Percentiles rank a stretch among this genome's conserved stretches.
phyloP scores from a whole-genome alignment of 2,797 vertebrate genomes.

The Sebastes miniatus region DNA sequence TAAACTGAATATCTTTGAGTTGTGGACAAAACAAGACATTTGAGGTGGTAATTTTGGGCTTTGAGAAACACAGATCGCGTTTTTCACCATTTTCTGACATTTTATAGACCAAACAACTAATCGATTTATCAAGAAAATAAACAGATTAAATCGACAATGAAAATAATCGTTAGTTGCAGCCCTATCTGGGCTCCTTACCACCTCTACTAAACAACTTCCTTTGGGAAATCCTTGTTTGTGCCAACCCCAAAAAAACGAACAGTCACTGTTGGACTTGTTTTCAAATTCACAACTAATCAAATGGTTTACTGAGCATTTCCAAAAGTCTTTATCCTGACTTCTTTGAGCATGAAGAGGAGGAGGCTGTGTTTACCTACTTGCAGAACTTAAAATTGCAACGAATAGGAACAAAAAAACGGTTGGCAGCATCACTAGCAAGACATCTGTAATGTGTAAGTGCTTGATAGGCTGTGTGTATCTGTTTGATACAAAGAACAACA shows the following conservation, averaged over 20 bases:
- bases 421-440: not conserved
- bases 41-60: rapidly evolving
- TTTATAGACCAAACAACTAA: too few relatives aligned
- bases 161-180: too few relatives aligned
- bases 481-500: not conserved
- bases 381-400: too few relatives aligned
- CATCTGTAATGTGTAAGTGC: not conserved
- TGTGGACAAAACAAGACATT: too few relatives aligned
- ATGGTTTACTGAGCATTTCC: not conserved
- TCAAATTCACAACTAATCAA: not conserved
- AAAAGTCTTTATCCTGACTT: not conserved
- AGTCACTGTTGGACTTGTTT: not conserved
- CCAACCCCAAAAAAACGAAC: not conserved
- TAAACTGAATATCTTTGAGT: too few relatives aligned
- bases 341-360: not conserved
- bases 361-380: not conserved
- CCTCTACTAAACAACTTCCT: not conserved
- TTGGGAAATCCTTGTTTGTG: not conserved
- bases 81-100: too few relatives aligned
- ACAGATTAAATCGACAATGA: too few relatives aligned
- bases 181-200: not conserved
- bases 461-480: not conserved
- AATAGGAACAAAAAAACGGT: not conserved
- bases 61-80: too few relatives aligned
- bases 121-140: too few relatives aligned